Conservation (phyloP, 2,888 invertebrate genomes). For the Hypomecis atomaria region DNA sequence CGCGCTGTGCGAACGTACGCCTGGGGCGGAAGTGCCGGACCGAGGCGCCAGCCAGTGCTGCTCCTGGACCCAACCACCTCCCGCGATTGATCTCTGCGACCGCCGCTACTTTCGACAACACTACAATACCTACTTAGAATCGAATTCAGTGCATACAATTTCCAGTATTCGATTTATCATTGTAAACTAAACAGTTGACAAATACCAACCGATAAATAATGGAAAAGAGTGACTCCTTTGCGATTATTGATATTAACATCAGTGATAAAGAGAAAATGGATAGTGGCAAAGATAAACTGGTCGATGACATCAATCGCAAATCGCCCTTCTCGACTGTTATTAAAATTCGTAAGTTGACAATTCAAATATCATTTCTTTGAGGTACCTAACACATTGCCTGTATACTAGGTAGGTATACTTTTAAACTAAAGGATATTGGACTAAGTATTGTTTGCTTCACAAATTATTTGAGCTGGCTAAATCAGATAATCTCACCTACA, state of each 20-base stretch:
- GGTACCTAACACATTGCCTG: too few relatives aligned
- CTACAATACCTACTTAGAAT: constrained; percentile 12
- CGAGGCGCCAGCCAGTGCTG: constrained; percentile 6
- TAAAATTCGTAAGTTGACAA: constrained; percentile 71
- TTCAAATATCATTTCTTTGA: too few relatives aligned
- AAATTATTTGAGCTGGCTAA: too few relatives aligned
- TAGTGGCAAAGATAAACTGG: constrained; percentile 44
- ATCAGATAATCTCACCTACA: too few relatives aligned
- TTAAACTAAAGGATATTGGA: too few relatives aligned
- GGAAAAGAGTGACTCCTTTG: constrained; percentile 71
- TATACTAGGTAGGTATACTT: too few relatives aligned
- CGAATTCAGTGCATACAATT: constrained; percentile 17
- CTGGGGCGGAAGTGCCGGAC: constrained; percentile 24
- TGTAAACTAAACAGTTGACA: constrained; percentile 23
- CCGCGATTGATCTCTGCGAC: constrained; percentile 5
- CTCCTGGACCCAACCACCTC: constrained; percentile 3
- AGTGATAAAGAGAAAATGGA: constrained; percentile 60
- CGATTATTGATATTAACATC: constrained; percentile 72
- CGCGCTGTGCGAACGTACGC: constrained; percentile 63
- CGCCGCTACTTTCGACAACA: background rate
- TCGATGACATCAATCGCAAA: constrained; percentile 55
- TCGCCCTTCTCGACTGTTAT: constrained; percentile 65
- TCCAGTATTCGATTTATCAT: constrained; percentile 5
- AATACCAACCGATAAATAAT: constrained; percentile 52
- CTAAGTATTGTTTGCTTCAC: too few relatives aligned